Evolutionary conservation across 2,888 invertebrate species (phyloP).

Genomic region (Nomada ferruginata): DNA sequence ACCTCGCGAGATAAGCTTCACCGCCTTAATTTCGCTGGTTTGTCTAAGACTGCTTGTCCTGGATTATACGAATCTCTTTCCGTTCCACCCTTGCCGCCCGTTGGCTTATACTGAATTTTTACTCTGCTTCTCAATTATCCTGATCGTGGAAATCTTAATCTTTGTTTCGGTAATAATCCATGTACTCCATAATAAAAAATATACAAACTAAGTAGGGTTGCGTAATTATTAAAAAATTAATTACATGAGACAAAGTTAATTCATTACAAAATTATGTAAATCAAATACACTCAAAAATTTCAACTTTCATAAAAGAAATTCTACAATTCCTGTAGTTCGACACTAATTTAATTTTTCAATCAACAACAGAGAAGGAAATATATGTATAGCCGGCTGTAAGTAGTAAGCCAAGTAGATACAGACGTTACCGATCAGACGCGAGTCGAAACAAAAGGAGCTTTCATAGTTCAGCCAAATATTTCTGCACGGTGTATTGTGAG

Average conservation of each 20-base stretch:
- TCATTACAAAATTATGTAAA: no score
- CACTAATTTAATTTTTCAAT: no score
- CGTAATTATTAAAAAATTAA: no score
- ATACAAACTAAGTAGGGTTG: no score
- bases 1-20: constrained; percentile 56
- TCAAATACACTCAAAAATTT: no score
- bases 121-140: background rate
- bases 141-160: background rate
- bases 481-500: background rate
- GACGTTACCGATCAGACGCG: background rate
- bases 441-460: background rate
- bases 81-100: constrained; percentile 18
- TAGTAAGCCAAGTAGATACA: background rate
- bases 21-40: constrained; percentile 65
- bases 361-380: no score
- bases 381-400: no score
- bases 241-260: no score
- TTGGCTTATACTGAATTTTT: constrained; percentile 31
- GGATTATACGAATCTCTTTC: constrained; percentile 64
- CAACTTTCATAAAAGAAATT: no score
- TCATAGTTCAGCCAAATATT: constrained; percentile 1
- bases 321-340: no score
- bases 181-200: no score
- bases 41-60: constrained; percentile 52
- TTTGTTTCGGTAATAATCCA: background rate